Percentiles rank a stretch among this genome's conserved stretches.
Conservation (phyloP, 2,888 invertebrate species). For the Pegoplata infirma region DNA sequence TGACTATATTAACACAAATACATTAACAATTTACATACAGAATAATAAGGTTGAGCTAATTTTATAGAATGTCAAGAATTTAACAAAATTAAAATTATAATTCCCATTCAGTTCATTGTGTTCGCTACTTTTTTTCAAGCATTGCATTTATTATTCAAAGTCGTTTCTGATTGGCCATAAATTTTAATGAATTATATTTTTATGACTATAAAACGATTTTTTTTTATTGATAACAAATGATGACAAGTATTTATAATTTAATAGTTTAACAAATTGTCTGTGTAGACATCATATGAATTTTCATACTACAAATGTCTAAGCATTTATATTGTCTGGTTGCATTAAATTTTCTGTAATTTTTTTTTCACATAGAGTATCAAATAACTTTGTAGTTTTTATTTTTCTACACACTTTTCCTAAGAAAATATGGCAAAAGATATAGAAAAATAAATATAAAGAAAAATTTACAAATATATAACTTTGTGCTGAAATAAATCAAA, state of each 20-base stretch:
- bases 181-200: neutral
- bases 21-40: neutral
- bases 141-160: too few relatives aligned
- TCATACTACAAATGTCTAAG: neutral
- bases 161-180: neutral
- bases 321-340: neutral
- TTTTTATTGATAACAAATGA: constrained; percentile 26
- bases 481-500: constrained; percentile 19
- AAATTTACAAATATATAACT: neutral
- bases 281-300: neutral
- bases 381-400: neutral
- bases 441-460: neutral
- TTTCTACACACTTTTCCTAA: too few relatives aligned
- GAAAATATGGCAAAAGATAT: too few relatives aligned
- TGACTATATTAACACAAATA: constrained; percentile 48
- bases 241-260: constrained; percentile 9
- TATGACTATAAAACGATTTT: neutral
- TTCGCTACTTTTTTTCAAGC: too few relatives aligned
- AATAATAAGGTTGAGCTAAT: too few relatives aligned
- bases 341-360: too few relatives aligned
- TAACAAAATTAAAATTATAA: too few relatives aligned
- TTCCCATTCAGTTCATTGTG: too few relatives aligned
- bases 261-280: constrained; percentile 23
- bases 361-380: neutral
- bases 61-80: too few relatives aligned